A percentile compares a stretch with the other conserved stretches of the same genome.
phyloP scores from a whole-genome alignment of 2,888 invertebrate genomes.

The Conops quadrifasciatus region DNA sequence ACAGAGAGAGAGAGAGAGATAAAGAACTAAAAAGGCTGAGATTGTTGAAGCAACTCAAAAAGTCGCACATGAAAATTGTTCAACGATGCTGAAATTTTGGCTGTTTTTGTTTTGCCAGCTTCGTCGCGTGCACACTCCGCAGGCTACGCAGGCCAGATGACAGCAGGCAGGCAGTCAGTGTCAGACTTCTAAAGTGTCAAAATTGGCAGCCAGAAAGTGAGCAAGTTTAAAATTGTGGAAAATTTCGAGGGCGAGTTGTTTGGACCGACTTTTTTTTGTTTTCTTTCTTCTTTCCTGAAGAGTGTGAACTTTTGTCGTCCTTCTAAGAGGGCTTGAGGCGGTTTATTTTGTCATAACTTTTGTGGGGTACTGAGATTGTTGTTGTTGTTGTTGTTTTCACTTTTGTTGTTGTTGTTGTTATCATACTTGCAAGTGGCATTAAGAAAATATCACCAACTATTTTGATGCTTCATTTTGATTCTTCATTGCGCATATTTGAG shows the following conservation, averaged over 20 bases:
- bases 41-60: conserved; percentile 25
- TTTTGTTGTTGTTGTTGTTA: conserved; percentile 14
- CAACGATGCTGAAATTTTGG: conserved; percentile 56
- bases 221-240: conserved; percentile 24
- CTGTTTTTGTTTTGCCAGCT: conserved; percentile 12
- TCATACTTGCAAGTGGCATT: conserved; percentile 20
- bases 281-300: not conserved
- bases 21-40: conserved; percentile 32
- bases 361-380: not conserved
- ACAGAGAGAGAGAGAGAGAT: conserved; percentile 21
- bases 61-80: conserved; percentile 23
- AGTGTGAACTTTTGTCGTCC: not conserved
- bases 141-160: conserved; percentile 9
- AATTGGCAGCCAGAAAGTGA: conserved; percentile 32
- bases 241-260: conserved; percentile 7
- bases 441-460: conserved; percentile 7
- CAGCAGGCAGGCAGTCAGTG: conserved; percentile 5
- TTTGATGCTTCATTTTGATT: no score
- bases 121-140: conserved; percentile 22
- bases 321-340: conserved; percentile 3
- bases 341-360: conserved; percentile 19
- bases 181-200: conserved; percentile 19
- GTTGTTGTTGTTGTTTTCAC: conserved; percentile 13
- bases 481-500: no score
- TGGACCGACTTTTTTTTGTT: not conserved